phyloP scores from a whole-genome alignment of 2,797 vertebrate genomes.

The Macrochelys suwanniensis region DNA sequence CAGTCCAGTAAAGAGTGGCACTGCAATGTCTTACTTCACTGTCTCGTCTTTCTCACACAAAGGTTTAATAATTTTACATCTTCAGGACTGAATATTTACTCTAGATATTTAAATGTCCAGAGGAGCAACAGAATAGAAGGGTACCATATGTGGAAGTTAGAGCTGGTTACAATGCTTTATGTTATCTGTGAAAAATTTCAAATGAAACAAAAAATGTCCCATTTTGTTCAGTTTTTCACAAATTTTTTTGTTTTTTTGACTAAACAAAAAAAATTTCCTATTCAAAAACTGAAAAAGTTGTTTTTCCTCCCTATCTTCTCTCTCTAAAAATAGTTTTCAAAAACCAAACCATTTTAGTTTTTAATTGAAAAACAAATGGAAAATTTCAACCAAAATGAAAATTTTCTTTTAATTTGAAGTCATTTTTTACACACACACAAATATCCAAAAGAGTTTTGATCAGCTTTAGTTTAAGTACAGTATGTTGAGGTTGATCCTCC shows the following conservation, averaged over 20 bases:
- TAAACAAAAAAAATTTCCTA: neutral
- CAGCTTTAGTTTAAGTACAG: neutral
- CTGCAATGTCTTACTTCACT: slow-evolving; percentile 9
- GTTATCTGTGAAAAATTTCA: neutral
- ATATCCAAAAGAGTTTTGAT: neutral
- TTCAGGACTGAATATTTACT: slow-evolving; percentile 33
- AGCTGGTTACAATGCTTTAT: neutral
- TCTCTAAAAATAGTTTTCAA: neutral
- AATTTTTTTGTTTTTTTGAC: neutral
- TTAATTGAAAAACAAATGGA: neutral
- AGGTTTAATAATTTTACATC: slow-evolving; percentile 19
- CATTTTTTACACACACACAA: neutral
- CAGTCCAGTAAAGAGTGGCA: slow-evolving; percentile 18
- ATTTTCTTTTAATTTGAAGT: rapidly evolving
- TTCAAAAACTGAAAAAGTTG: rapidly evolving
- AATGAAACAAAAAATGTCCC: neutral
- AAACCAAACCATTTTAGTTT: too few species aligned
- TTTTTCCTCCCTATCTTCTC: neutral
- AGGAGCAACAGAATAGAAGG: neutral
- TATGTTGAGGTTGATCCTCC: neutral
- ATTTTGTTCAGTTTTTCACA: neutral
- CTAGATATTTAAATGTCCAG: slow-evolving; percentile 21
- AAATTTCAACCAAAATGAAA: neutral
- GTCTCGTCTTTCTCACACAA: neutral
- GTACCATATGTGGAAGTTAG: neutral